Evolutionary conservation across 2,113 vertebrate species (phyloP).

Genomic region (Trogon melanurus): DNA sequence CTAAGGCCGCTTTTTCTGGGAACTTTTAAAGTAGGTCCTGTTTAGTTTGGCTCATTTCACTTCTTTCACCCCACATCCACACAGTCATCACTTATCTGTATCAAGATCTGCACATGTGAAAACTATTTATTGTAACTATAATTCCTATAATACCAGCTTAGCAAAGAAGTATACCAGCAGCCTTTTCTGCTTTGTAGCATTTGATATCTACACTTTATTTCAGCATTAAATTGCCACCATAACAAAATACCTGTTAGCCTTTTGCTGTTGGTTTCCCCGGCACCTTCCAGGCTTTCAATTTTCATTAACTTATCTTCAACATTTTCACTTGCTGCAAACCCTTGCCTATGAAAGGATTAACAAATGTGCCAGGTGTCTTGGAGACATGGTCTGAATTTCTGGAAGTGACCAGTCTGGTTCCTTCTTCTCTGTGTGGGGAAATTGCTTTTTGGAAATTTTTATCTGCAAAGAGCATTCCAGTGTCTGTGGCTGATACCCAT

Average conservation of each 20-base stretch:
- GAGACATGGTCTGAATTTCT: not conserved
- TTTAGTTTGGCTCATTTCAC: not conserved
- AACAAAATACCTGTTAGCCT: not conserved
- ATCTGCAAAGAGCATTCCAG: not conserved
- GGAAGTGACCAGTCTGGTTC: not conserved
- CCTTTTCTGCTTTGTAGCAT: not conserved
- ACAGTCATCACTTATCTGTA: not conserved
- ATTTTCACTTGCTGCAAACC: not conserved
- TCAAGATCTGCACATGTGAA: not conserved
- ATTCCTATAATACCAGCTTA: not conserved
- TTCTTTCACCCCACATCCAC: not conserved
- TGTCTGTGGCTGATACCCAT: not conserved
- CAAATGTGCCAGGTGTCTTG: not conserved
- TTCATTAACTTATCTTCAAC: not conserved
- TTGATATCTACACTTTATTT: not conserved
- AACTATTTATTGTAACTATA: not conserved
- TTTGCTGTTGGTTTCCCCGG: not conserved
- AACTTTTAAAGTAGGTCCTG: not conserved
- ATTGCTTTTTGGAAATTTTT: not conserved
- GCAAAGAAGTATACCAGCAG: not conserved
- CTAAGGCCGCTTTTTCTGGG: not conserved
- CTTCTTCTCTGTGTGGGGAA: not conserved
- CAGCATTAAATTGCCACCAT: not conserved
- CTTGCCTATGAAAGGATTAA: not conserved
- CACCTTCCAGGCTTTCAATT: not conserved